These are phyloP conservation scores for Cheilosia variabilis DNA, from an alignment of 2,888 invertebrate species.

Conservation along the genomic window DNA sequence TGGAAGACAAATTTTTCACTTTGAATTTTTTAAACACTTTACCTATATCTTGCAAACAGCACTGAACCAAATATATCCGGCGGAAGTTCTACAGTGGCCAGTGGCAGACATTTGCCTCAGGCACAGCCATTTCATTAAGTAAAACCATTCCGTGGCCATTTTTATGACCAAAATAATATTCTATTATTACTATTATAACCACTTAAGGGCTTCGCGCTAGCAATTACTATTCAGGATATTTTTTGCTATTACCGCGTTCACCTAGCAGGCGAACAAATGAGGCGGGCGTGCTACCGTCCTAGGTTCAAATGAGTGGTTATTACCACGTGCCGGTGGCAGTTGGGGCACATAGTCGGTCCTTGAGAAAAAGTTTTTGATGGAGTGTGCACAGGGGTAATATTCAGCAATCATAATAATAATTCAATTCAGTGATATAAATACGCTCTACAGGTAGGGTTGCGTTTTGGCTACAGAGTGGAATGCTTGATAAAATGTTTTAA, in stretches of 20 bases:
- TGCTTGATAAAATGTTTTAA: background rate
- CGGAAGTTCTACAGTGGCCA: constrained; percentile 19
- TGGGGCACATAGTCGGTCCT: background rate
- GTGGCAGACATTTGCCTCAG: background rate
- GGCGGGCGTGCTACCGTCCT: background rate
- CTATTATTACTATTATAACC: constrained; percentile 41
- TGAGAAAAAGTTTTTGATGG: background rate
- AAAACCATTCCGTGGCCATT: constrained; percentile 25
- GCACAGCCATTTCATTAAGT: constrained; percentile 44
- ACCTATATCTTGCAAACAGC: background rate
- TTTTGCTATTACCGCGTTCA: constrained; percentile 26
- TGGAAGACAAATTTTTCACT: too few relatives aligned
- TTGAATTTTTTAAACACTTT: too few relatives aligned
- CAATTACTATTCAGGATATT: constrained; percentile 49
- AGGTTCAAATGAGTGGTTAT: constrained; percentile 4
- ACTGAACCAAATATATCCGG: constrained; percentile 14
- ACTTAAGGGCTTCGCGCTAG: constrained; percentile 44
- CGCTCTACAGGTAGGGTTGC: background rate
- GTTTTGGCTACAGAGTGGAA: background rate
- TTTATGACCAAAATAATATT: constrained; percentile 54
- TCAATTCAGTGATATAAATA: background rate
- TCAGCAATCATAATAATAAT: background rate
- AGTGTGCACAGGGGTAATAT: background rate
- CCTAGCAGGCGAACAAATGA: constrained; percentile 4
- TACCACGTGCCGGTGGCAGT: constrained; percentile 11